Percentiles rank a stretch among this genome's conserved stretches.
These are phyloP conservation scores for Stegostoma tigrinum DNA, from an alignment of 2,113 vertebrate species.

Conservation along the genomic window DNA sequence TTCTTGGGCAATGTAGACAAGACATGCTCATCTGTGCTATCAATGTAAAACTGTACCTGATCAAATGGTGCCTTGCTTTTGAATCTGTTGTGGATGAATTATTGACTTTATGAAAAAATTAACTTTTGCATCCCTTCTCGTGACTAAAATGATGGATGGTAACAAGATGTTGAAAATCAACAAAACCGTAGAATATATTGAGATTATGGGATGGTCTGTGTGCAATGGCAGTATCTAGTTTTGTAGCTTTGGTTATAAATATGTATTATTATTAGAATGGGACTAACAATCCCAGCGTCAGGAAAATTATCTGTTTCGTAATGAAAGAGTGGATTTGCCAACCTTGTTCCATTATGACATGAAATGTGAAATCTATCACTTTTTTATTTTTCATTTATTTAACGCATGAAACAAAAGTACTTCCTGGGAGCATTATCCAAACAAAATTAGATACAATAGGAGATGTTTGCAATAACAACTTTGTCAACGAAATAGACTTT, in stretches of 20 bases:
- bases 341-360: not conserved
- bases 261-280: not conserved
- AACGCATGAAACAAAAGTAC: not conserved
- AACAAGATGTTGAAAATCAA: not conserved
- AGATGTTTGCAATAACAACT: not conserved
- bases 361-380: not conserved
- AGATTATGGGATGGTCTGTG: not conserved
- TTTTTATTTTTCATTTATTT: too few relatives aligned
- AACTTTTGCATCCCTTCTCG: not conserved
- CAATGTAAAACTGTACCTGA: not conserved
- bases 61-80: not conserved
- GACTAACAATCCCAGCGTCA: not conserved
- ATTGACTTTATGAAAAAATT: not conserved
- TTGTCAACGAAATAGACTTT: not conserved
- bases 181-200: not conserved
- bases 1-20: too few relatives aligned
- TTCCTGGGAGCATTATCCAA: not conserved
- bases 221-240: not conserved
- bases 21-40: not conserved
- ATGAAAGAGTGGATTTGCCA: not conserved
- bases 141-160: not conserved
- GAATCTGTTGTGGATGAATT: not conserved
- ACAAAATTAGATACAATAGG: not conserved
- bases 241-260: not conserved
- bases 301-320: not conserved